A percentile compares a stretch with the other conserved stretches of the same genome.
Conservation (phyloP, 2,113 vertebrate species). For the Ceratotherium simum region DNA sequence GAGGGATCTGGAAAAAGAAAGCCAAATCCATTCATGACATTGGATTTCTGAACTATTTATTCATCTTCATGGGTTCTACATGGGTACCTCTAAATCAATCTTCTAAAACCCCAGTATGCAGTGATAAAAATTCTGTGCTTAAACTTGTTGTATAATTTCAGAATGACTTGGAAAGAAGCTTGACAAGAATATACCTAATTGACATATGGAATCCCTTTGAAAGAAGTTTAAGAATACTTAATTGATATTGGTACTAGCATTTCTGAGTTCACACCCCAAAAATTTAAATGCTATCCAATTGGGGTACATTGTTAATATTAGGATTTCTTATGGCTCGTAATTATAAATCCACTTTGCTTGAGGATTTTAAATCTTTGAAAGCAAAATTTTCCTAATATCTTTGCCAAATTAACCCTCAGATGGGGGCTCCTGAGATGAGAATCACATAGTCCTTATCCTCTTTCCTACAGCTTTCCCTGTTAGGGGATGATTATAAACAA, state of each 20-base stretch:
- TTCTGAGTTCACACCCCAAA: not conserved
- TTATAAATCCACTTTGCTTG: not conserved
- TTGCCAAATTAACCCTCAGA: conserved; percentile 53
- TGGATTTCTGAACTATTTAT: not conserved
- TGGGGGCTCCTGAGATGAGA: not conserved
- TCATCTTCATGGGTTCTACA: not conserved
- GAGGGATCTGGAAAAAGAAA: not conserved
- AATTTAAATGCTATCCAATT: not conserved
- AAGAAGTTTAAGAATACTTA: not conserved
- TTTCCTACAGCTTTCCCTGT: not conserved
- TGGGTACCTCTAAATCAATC: not conserved
- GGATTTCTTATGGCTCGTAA: conserved; percentile 33
- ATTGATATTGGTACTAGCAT: not conserved
- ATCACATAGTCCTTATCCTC: not conserved
- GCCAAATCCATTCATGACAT: not conserved
- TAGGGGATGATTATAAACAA: conserved; percentile 56
- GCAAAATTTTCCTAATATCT: conserved; percentile 65
- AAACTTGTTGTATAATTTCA: not conserved
- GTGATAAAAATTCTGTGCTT: not conserved
- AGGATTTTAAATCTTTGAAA: conserved; percentile 46
- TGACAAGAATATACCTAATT: not conserved
- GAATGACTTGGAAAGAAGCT: not conserved
- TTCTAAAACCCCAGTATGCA: not conserved
- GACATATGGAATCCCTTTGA: not conserved
- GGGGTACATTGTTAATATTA: not conserved